Evolutionary conservation across 2,113 vertebrate genomes (phyloP), one percentile per base, ranked within the genome.

Genomic region (Bettongia penicillata): DNA sequence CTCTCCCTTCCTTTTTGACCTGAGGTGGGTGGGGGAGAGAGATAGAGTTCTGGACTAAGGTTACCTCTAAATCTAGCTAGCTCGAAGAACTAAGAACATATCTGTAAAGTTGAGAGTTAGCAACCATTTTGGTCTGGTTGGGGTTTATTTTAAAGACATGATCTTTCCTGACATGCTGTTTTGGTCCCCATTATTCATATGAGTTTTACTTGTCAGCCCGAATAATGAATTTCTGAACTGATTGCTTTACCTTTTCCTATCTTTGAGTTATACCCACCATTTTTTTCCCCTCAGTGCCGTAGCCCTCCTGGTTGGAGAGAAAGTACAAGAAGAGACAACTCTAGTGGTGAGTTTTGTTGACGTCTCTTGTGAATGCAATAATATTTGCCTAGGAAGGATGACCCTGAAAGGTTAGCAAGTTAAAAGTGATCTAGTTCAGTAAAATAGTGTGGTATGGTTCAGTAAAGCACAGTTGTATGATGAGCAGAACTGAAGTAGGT

Each of bases 241-340:
- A 50, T 10, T 90, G 26, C 48, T 16, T 48, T 50, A 25, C 28
- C 2, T 31, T 26, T 90, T 12, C 52, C 84, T 9, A 1, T 92
- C 49, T 94, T 51, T 94, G 53, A 92, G 43, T 52, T 43, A 8
- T 90, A 84, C 68, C 28, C 90, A 90, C 47, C 47, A 0, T 95
- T 61, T 96, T 48, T 97, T 5, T 51, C 9, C 24, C 43, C 89
- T 93, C 92, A 99, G 99, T 92, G 99, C 99, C 89, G 99, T 98
- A 0, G 99, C 99, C 90, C 98, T 99, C 94, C 98, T 99, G 77
- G 99, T 99, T 16, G 99, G 99, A 97, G 99, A 99, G 97, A 99
- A 99, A 97, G 93, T 99, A 53, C 99, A 99, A 51, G 99, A 99
- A 92, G 99, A 99, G 96, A 97, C 98, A 16, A 98, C 98, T 0